A percentile compares a stretch with the other conserved stretches of the same genome.
Conservation (phyloP, 2,888 invertebrate genomes). For the Plutella xylostella region DNA sequence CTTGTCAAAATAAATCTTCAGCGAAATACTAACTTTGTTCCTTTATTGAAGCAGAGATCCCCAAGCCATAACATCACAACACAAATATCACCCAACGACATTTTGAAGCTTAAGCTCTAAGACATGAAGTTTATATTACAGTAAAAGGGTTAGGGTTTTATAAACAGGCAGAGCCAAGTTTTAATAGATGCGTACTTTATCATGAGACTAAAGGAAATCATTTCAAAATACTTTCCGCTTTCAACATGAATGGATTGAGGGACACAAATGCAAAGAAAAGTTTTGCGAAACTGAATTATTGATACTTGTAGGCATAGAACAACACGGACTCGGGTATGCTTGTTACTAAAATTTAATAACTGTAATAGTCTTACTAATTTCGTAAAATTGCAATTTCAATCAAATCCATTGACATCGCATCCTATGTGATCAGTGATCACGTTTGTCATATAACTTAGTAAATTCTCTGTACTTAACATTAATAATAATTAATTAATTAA, state of each 20-base stretch:
- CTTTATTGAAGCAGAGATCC: constrained; percentile 29
- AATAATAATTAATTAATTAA: too few relatives aligned
- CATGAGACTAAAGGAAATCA: constrained; percentile 27
- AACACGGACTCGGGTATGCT: too few relatives aligned
- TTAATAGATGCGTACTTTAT: constrained; percentile 46
- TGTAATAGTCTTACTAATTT: too few relatives aligned
- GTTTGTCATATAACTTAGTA: too few relatives aligned
- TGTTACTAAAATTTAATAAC: too few relatives aligned
- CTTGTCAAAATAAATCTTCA: constrained; percentile 53
- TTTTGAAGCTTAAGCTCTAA: background rate
- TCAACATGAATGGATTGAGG: constrained; percentile 1
- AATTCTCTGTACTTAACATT: too few relatives aligned
- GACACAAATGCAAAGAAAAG: constrained; percentile 1
- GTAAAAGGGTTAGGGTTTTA: background rate
- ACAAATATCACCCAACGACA: constrained; percentile 1
- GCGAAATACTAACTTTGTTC: constrained; percentile 50
- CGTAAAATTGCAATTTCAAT: too few relatives aligned
- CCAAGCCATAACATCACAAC: constrained; percentile 14
- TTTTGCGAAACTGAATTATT: too few relatives aligned
- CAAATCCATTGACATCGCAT: too few relatives aligned
- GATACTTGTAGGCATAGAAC: too few relatives aligned
- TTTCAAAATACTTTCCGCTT: constrained; percentile 16
- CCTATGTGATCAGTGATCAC: too few relatives aligned
- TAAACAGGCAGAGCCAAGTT: constrained; percentile 28
- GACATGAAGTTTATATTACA: background rate